Percentiles rank a stretch among this genome's conserved stretches.
Conservation (phyloP, 2,113 vertebrate species). For the Cephalopterus ornatus region DNA sequence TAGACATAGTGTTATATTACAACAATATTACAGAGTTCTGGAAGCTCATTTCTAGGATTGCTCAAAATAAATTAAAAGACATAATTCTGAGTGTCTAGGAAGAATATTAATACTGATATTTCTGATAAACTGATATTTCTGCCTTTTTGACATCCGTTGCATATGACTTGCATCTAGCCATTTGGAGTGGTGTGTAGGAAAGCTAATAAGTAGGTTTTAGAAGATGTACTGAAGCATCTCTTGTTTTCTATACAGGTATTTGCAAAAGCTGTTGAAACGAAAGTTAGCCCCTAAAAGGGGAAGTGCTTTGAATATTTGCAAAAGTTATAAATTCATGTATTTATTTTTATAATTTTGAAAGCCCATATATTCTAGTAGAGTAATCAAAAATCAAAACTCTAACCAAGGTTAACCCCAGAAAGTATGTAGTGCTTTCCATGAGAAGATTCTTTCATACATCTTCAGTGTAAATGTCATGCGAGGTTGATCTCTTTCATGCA, state of each 20-base stretch:
- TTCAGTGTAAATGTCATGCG: not conserved
- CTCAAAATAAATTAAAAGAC: not conserved
- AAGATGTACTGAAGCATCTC: not conserved
- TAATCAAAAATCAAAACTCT: not conserved
- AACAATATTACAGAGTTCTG: not conserved
- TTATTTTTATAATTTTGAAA: not conserved
- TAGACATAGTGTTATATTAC: not conserved
- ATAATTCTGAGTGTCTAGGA: not conserved
- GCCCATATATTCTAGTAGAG: not conserved
- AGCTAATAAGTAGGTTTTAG: not conserved
- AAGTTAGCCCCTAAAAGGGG: not conserved
- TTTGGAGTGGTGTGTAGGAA: not conserved
- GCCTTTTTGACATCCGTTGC: not conserved
- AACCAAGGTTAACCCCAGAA: not conserved
- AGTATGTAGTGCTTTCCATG: not conserved
- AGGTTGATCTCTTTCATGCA: not conserved
- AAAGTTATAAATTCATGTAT: not conserved
- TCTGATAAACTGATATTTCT: not conserved
- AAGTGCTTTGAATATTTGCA: not conserved
- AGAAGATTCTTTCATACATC: not conserved
- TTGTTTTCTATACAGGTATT: not conserved
- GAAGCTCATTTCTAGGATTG: not conserved
- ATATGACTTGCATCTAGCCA: not conserved
- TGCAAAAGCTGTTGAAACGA: not conserved
- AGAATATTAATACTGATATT: not conserved